phyloP scores from a whole-genome alignment of 2,888 invertebrate species.

The Noctuana brunneofusca region DNA sequence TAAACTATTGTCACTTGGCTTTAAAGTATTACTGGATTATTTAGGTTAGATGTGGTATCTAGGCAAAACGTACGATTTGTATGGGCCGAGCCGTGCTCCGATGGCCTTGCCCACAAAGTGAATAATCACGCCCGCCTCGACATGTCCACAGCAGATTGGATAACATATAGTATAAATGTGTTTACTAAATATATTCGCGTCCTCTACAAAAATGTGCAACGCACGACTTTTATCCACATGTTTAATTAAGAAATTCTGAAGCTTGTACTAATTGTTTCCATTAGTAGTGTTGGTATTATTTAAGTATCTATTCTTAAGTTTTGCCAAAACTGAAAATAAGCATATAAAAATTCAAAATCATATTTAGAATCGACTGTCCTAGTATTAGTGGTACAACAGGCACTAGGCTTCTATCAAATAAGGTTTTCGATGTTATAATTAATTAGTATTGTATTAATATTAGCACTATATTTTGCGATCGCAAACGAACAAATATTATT shows the following conservation, averaged over 20 bases:
- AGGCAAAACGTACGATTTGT: conserved; percentile 54
- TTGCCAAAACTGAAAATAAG: neutral
- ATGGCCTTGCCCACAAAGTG: conserved; percentile 71
- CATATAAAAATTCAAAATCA: no score
- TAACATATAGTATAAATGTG: conserved; percentile 66
- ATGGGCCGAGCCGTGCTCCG: conserved; percentile 43
- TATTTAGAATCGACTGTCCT: no score
- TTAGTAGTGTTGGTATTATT: neutral
- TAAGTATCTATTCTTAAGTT: neutral
- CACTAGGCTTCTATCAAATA: no score
- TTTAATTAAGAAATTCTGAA: conserved; percentile 8
- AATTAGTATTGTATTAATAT: no score
- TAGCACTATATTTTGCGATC: no score
- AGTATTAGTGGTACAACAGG: no score
- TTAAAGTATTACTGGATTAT: conserved; percentile 1
- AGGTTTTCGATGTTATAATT: no score
- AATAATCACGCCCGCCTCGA: conserved; percentile 72
- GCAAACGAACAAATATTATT: no score
- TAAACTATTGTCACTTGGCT: no score
- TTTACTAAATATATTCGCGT: conserved; percentile 62
- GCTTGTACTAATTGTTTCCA: conserved; percentile 12
- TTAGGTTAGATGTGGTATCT: conserved; percentile 27
- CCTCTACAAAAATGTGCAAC: conserved; percentile 30
- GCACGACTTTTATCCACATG: conserved; percentile 27
- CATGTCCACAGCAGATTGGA: conserved; percentile 65